phyloP scores from a whole-genome alignment of 2,888 invertebrate species.

The Ligdia adustata region DNA sequence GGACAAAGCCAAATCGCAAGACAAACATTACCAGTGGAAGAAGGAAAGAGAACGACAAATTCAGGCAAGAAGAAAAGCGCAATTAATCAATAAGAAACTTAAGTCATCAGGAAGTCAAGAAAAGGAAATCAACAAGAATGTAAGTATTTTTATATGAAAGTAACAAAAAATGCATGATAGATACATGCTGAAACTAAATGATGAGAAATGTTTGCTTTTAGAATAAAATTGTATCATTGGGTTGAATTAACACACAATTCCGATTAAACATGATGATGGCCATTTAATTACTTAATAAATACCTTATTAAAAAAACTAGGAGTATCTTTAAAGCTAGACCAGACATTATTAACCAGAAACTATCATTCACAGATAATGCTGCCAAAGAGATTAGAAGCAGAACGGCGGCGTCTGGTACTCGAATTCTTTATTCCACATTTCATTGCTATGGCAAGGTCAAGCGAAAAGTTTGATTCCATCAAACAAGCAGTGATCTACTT shows the following conservation, averaged over 20 bases:
- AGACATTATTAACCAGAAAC: too few relatives aligned
- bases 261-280: too few relatives aligned
- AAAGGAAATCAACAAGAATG: slow-evolving; percentile 80
- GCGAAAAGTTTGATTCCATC: slow-evolving; percentile 84
- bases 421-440: slow-evolving; percentile 89
- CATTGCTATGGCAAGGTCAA: slow-evolving; percentile 87
- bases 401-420: slow-evolving; percentile 85
- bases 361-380: slow-evolving; percentile 64
- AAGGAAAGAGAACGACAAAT: slow-evolving; percentile 67
- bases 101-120: slow-evolving; percentile 54
- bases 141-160: too few relatives aligned
- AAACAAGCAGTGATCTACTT: slow-evolving; percentile 87
- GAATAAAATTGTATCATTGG: too few relatives aligned
- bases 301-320: too few relatives aligned
- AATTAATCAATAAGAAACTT: slow-evolving; percentile 55
- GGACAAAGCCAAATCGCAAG: slow-evolving; percentile 76
- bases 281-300: too few relatives aligned
- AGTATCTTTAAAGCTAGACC: too few relatives aligned
- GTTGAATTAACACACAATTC: too few relatives aligned
- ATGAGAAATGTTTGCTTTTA: too few relatives aligned
- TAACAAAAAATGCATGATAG: too few relatives aligned
- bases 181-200: too few relatives aligned
- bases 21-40: slow-evolving; percentile 79
- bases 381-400: slow-evolving; percentile 79
- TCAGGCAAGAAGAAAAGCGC: slow-evolving; percentile 63